Percentiles rank a stretch among this genome's conserved stretches.
Conservation (phyloP, 2,797 vertebrate genomes). For the Gymnodraco acuticeps region DNA sequence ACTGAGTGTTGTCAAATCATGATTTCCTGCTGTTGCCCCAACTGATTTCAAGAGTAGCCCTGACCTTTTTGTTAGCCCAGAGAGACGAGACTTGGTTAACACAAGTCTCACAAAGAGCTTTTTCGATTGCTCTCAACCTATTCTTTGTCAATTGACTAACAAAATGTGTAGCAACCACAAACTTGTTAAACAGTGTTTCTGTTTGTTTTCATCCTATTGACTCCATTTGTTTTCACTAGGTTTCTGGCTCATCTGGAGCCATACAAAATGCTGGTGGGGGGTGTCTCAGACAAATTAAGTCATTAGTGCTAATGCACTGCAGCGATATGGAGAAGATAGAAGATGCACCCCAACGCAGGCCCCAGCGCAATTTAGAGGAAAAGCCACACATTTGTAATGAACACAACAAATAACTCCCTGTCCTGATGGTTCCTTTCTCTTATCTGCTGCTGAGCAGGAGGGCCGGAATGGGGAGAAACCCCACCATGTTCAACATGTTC, state of each 20-base stretch:
- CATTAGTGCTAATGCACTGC: slow-evolving; percentile 79
- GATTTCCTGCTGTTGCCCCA: slow-evolving; percentile 69
- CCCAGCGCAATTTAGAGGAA: slow-evolving; percentile 73
- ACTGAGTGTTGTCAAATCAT: slow-evolving; percentile 75
- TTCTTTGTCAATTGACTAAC: slow-evolving; percentile 6
- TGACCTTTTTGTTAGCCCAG: slow-evolving; percentile 58
- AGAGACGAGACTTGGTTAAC: slow-evolving; percentile 31
- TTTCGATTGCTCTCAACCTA: slow-evolving; percentile 11
- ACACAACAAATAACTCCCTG: slow-evolving; percentile 73
- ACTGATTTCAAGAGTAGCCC: slow-evolving; percentile 68
- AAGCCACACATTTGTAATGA: slow-evolving; percentile 71
- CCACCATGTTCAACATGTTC: slow-evolving; percentile 45
- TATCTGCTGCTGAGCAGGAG: slow-evolving; percentile 81
- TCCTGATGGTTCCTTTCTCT: slow-evolving; percentile 72
- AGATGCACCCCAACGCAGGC: slow-evolving; percentile 52
- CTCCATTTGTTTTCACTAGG: slow-evolving; percentile 57
- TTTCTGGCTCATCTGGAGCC: slow-evolving; percentile 72
- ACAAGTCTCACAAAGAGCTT: slow-evolving; percentile 7
- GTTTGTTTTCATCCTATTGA: slow-evolving; percentile 55
- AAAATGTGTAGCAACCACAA: neutral
- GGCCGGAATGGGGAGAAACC: slow-evolving; percentile 53
- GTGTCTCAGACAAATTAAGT: slow-evolving; percentile 82
- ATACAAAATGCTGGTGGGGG: slow-evolving; percentile 68
- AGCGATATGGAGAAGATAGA: slow-evolving; percentile 74
- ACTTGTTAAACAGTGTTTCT: slow-evolving; percentile 27